Evolutionary conservation across 2,888 invertebrate species (phyloP).

Genomic region (Drosophila stalkeri): DNA sequence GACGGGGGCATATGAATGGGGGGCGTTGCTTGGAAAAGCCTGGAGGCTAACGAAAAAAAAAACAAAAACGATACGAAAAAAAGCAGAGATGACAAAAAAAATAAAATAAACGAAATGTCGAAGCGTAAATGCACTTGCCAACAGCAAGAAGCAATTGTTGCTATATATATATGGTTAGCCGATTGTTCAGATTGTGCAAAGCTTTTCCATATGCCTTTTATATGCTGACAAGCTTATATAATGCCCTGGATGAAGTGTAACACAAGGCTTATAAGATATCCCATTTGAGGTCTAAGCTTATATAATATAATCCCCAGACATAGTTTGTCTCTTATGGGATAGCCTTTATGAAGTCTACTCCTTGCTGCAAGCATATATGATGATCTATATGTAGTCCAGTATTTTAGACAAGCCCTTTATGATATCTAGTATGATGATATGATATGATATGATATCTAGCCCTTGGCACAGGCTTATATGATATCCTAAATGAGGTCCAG

Average conservation of each 20-base stretch:
- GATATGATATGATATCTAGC: no score
- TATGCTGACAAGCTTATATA: background rate
- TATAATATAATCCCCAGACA: background rate
- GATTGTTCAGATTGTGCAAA: background rate
- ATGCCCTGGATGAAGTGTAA: background rate
- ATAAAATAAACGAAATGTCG: background rate
- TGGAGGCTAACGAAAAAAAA: slow-evolving; percentile 5
- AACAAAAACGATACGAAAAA: background rate
- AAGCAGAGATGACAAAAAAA: background rate
- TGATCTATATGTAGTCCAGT: background rate
- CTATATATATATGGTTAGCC: background rate
- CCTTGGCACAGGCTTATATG: background rate
- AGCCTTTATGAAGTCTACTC: background rate
- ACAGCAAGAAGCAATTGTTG: background rate
- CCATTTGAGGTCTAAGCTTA: background rate
- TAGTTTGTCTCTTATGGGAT: background rate
- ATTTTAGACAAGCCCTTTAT: background rate
- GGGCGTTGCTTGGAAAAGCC: slow-evolving; percentile 19
- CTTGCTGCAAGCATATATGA: background rate
- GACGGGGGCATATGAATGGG: background rate
- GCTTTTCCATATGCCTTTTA: background rate
- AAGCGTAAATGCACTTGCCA: slow-evolving; percentile 2
- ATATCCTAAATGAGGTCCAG: background rate
- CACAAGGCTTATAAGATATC: background rate
- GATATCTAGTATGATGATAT: no score